Evolutionary conservation across 2,888 invertebrate genomes (phyloP).

Genomic region (Galerucella nymphaeae): DNA sequence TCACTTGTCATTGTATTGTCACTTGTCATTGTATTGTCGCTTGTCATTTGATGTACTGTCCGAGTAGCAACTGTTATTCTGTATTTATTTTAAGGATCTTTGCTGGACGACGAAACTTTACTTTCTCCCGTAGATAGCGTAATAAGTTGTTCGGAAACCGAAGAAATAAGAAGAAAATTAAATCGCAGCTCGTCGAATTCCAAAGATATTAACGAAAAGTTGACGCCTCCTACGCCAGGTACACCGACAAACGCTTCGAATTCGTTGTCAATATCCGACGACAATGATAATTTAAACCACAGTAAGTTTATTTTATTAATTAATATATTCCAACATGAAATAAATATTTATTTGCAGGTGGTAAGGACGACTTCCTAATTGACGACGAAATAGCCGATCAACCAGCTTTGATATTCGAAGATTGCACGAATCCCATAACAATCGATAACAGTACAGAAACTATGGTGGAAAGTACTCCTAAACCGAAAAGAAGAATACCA

Average conservation of each 20-base stretch:
- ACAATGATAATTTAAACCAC: slow-evolving; percentile 54
- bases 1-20: no score
- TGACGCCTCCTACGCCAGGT: slow-evolving; percentile 70
- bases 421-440: slow-evolving; percentile 64
- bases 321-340: no score
- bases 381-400: slow-evolving; percentile 94
- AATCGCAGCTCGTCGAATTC: slow-evolving; percentile 65
- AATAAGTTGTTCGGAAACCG: slow-evolving; percentile 75
- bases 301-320: slow-evolving; percentile 7
- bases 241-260: slow-evolving; percentile 83
- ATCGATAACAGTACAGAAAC: slow-evolving; percentile 58
- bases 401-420: slow-evolving; percentile 83
- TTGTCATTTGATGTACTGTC: no score
- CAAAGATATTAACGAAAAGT: slow-evolving; percentile 64
- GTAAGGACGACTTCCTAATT: slow-evolving; percentile 81
- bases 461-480: slow-evolving; percentile 60
- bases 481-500: slow-evolving; percentile 56
- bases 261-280: slow-evolving; percentile 84
- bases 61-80: background rate
- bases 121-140: slow-evolving; percentile 82
- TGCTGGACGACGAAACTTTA: slow-evolving; percentile 81
- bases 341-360: slow-evolving; percentile 23
- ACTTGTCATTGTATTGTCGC: no score
- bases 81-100: slow-evolving; percentile 64
- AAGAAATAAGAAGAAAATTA: slow-evolving; percentile 65